phyloP scores from a whole-genome alignment of 2,888 invertebrate species.

The Poecilus cupreus region DNA sequence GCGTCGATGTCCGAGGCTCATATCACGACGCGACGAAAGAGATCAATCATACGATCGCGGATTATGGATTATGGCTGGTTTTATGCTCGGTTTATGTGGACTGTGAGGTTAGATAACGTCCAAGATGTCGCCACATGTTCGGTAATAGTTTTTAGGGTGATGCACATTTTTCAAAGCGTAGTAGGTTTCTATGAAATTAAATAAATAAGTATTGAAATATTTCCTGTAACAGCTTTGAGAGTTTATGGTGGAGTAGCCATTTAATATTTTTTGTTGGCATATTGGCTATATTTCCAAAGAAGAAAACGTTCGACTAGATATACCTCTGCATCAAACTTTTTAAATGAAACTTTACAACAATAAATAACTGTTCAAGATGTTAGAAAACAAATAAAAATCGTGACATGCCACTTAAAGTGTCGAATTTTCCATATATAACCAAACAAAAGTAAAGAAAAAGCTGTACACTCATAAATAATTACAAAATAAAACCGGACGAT shows the following conservation, averaged over 20 bases:
- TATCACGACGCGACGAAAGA: no score
- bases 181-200: no score
- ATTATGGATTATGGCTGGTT: not conserved
- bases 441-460: no score
- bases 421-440: not conserved
- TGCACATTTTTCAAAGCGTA: no score
- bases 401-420: constrained; percentile 6
- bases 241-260: not conserved
- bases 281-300: not conserved
- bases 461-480: no score
- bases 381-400: constrained; percentile 15
- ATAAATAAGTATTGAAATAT: no score
- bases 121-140: not conserved
- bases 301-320: not conserved
- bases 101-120: not conserved
- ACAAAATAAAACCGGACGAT: no score
- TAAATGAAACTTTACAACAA: constrained; percentile 25
- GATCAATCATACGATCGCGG: no score
- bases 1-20: no score
- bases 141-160: not conserved
- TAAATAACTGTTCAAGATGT: constrained; percentile 31
- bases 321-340: constrained; percentile 15
- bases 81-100: not conserved
- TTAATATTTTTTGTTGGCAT: constrained; percentile 22
- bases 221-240: no score